These are phyloP conservation scores for Chrysopa pallens DNA, from an alignment of 1,140 invertebrate species.

Conservation along the genomic window DNA sequence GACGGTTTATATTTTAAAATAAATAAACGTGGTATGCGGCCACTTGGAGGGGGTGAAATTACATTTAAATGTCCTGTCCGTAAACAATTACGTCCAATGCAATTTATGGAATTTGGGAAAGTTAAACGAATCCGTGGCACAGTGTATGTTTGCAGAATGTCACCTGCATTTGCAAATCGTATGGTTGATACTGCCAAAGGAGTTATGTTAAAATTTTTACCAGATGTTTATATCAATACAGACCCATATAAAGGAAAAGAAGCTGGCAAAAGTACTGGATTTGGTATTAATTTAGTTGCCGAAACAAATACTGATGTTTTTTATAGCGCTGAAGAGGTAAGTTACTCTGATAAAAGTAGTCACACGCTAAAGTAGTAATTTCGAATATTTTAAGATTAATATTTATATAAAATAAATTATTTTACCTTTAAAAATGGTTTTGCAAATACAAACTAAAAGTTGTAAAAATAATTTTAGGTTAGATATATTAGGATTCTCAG, in stretches of 20 bases:
- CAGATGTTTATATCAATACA: constrained; percentile 89
- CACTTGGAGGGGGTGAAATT: constrained; percentile 82
- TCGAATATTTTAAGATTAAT: too few relatives aligned
- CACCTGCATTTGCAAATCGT: constrained; percentile 77
- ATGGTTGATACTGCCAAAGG: constrained; percentile 87
- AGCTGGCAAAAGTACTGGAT: constrained; percentile 77
- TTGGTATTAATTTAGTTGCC: constrained; percentile 78
- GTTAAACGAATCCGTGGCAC: constrained; percentile 85
- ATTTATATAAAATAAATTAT: too few relatives aligned
- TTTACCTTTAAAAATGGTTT: too few relatives aligned
- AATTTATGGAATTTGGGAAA: constrained; percentile 68
- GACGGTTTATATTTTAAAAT: constrained; percentile 78
- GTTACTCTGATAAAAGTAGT: constrained; percentile 14
- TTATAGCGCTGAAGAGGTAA: constrained; percentile 46
- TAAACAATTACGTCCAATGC: constrained; percentile 31
- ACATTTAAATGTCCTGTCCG: constrained; percentile 71
- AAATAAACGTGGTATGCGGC: constrained; percentile 60
- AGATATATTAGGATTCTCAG: too few relatives aligned
- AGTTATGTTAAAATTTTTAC: constrained; percentile 75
- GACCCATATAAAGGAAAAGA: constrained; percentile 75
- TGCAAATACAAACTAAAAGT: too few relatives aligned
- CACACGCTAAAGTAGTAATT: too few relatives aligned
- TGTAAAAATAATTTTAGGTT: too few relatives aligned
- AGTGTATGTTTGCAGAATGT: constrained; percentile 74
- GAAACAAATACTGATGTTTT: constrained; percentile 81